These are phyloP conservation scores for Amiota communis DNA, from an alignment of 2,888 invertebrate species.

Conservation along the genomic window DNA sequence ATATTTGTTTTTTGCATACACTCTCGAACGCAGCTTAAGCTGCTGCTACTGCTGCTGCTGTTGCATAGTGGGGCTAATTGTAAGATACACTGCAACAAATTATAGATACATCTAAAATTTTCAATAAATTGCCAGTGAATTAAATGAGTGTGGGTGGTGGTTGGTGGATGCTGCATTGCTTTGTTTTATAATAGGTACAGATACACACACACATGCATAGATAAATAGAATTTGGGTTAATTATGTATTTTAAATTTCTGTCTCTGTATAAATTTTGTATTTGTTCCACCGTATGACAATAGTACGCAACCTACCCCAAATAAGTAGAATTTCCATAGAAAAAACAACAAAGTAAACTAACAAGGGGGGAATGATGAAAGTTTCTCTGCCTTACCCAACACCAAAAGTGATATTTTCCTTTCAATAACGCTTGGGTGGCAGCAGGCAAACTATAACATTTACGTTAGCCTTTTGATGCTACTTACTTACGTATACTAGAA, in stretches of 20 bases:
- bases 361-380: no score
- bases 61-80: conserved; percentile 61
- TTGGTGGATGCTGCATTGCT: no score
- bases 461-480: conserved; percentile 9
- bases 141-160: no score
- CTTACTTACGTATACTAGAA: background rate
- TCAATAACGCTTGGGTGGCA: conserved; percentile 45
- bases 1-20: conserved; percentile 42
- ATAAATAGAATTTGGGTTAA: background rate
- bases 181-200: no score
- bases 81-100: conserved; percentile 41
- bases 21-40: conserved; percentile 48
- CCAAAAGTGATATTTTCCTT: conserved; percentile 38
- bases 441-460: conserved; percentile 23
- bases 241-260: background rate
- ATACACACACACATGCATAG: no score
- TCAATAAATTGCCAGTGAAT: no score
- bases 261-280: conserved; percentile 49
- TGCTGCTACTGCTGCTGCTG: no score
- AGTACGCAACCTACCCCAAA: conserved; percentile 24
- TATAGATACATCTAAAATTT: background rate
- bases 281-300: conserved; percentile 39
- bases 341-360: no score
- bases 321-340: background rate
- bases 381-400: background rate